Evolutionary conservation across 2,888 invertebrate species (phyloP), one percentile per base, ranked within the genome.

Genomic region (Pseudoips prasinana): DNA sequence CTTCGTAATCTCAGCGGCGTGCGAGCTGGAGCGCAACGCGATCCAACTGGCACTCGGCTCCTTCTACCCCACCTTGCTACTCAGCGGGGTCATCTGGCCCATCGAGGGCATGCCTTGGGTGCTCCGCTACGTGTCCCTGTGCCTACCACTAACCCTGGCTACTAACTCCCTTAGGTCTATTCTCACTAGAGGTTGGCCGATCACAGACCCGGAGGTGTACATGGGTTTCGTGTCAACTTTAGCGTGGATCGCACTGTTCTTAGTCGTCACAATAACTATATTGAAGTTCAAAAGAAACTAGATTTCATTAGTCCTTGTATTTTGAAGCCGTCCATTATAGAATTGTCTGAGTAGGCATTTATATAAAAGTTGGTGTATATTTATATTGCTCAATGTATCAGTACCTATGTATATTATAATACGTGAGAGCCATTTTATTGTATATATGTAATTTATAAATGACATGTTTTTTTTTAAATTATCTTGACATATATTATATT

Each of bases 71-170:
- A 97, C 97, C 8, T 90, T 98, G 9, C 86, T 98, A 36, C 91
- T 98, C 26, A 96, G 96, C 60, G 98, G 98, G 34, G 97, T 98
- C 22, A 96, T 98, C 67, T 98, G 98, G 98, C 98, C 98, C 38
- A 94, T 98, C 44, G 97, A 98, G 76, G 97, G 97, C 43, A 98
- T 98, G 96, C 98, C 98, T 1, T 90, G 92, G 59, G 90, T 94
- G 38, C 86, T 98, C 18, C 91, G 94, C 55, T 96, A 96, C 77
- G 92, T 97, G 31, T 94, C 96, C 1, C 91, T 94, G 25, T 93
- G 94, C 58, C 90, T 98, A 29, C 98, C 98, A 0, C 84, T 97
- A 30, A 98, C 98, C 0, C 90, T 96, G 72, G 96, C 97, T n/a
- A 97, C 97, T n/a, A 95, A 96, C 23, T 94, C 97, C 1, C 89